Evolutionary conservation across 2,113 vertebrate genomes (phyloP).

Genomic region (Toxostoma redivivum): DNA sequence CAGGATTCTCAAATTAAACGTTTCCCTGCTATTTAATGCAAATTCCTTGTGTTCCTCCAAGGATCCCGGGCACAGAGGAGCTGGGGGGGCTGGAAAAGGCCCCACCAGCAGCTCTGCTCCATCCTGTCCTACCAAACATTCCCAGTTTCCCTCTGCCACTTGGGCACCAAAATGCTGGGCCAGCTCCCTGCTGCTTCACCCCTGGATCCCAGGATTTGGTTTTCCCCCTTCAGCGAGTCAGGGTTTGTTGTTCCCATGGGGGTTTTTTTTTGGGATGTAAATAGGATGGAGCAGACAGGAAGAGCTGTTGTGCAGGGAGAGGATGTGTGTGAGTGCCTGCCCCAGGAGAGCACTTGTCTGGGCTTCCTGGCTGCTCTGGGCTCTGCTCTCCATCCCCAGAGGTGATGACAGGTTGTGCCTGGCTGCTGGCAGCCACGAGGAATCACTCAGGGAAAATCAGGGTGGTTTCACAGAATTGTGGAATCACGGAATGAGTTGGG

Average conservation of each 20-base stretch:
- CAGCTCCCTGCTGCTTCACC: not conserved
- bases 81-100: not conserved
- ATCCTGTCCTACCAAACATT: not conserved
- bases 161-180: rapidly evolving
- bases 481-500: not conserved
- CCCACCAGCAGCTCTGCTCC: not conserved
- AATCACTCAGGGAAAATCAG: not conserved
- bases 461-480: not conserved
- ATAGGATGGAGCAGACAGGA: not conserved
- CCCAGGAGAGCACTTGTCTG: not conserved
- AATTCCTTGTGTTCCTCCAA: not conserved
- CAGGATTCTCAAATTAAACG: rapidly evolving
- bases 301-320: not conserved
- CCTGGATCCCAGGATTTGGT: not conserved
- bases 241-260: not conserved
- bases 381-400: not conserved
- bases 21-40: not conserved
- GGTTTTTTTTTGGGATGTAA: not conserved
- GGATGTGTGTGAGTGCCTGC: not conserved
- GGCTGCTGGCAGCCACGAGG: rapidly evolving
- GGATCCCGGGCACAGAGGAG: not conserved
- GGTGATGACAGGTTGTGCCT: not conserved
- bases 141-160: not conserved
- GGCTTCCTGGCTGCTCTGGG: not conserved
- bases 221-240: not conserved